Evolutionary conservation across 2,113 vertebrate genomes (phyloP).

Genomic region (Anoura caudifer): DNA sequence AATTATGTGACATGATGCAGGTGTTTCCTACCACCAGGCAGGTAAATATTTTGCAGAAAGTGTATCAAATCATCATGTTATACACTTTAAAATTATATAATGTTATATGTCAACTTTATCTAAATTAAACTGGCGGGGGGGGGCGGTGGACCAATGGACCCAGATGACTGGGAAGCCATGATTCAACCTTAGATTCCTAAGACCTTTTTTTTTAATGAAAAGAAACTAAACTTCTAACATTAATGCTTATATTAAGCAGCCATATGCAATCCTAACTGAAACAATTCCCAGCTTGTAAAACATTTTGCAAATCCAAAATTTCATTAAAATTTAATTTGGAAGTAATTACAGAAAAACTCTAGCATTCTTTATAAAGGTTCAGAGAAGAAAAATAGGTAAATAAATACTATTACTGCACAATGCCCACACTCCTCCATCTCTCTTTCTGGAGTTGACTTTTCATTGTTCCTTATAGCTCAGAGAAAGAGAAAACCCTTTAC

Average conservation of each 20-base stretch:
- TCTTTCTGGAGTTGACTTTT: background rate
- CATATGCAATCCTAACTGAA: background rate
- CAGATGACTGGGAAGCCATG: background rate
- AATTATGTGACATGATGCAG: background rate
- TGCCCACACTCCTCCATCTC: background rate
- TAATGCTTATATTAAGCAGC: background rate
- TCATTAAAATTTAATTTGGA: conserved; percentile 35
- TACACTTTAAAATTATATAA: background rate
- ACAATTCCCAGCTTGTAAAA: background rate
- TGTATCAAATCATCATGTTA: background rate
- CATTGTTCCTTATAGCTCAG: background rate
- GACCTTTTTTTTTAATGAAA: background rate
- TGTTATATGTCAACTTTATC: background rate
- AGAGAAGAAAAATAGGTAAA: background rate
- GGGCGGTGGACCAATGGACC: accelerated
- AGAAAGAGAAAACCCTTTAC: background rate
- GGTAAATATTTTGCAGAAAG: background rate
- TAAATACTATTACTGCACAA: background rate
- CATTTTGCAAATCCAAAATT: background rate
- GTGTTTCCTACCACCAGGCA: background rate
- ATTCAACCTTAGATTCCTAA: background rate
- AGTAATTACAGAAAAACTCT: background rate
- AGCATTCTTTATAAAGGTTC: background rate
- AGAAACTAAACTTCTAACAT: background rate
- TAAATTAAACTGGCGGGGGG: background rate